Base-by-base conservation (phyloP, 2,888 invertebrate genomes). In the Drosophila eohydei region DNA sequence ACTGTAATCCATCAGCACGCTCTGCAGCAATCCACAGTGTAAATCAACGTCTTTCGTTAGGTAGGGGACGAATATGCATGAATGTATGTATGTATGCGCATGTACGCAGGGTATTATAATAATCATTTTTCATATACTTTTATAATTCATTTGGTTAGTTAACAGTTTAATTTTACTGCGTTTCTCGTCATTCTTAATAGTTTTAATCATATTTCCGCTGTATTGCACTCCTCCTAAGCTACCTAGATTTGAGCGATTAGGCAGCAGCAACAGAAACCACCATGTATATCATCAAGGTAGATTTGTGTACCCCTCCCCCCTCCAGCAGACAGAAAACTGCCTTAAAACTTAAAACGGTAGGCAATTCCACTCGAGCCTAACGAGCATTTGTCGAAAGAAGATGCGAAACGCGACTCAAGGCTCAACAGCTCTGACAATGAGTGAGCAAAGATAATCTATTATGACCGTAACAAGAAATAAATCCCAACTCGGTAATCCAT, bases 401-500 rank as follows among this genome's bases (percentile, higher is more conserved):
- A 72, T 54, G 76, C 63, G 69, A 56, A 56, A 69, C 26, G 75
- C 59, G 57, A 40, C 41, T 62, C 57, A 51, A 54, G 51, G 62
- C 71, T 62, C 52, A 66, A 56, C 56, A 30, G 46, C 51, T 77
- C 84, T 78, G 88, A 80, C 83, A 83, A 84, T 88, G 89, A 88
- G 87, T 86, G 89, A 87, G 89, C 87, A 78, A 78, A 73, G 89
- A 87, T 89, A 89, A 87, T 87, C 89, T 84, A 89, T 87, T 89
- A 87, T 89, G 86, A 89, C 89, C 89, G 80, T 89, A 87, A 87
- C 88, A 77, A 87, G 86, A 82, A 84, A 84, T 80, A 87, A 87
- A 82, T 89, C 88, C 89, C 86, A 82, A 80, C 88, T 82, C 85
- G 76, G 85, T 89, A 89, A 87, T 87, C 89, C 88, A 87, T 87